phyloP scores from a whole-genome alignment of 2,888 invertebrate species.

The Drosophila differens region DNA sequence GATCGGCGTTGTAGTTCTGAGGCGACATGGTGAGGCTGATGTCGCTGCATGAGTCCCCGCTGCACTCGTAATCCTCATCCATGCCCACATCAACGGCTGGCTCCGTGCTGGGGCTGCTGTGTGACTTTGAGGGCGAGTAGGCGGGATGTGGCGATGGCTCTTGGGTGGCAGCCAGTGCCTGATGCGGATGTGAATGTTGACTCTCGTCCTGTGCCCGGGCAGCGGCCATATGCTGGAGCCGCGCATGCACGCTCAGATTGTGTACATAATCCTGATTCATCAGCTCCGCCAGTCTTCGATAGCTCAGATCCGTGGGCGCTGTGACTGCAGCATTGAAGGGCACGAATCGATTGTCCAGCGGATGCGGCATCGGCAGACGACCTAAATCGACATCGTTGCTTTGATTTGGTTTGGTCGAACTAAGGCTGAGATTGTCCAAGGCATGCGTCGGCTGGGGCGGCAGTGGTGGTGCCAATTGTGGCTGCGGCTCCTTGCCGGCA shows the following conservation, averaged over 20 bases:
- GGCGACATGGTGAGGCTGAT: conserved; percentile 85
- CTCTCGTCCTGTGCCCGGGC: conserved; percentile 49
- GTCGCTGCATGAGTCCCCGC: conserved; percentile 85
- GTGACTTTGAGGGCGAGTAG: conserved; percentile 64
- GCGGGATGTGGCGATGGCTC: conserved; percentile 27
- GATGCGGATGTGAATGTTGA: conserved; percentile 34
- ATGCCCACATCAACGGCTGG: conserved; percentile 80
- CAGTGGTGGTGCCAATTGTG: conserved; percentile 15
- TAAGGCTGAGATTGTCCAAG: conserved; percentile 49
- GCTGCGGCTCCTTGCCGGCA: conserved; percentile 47
- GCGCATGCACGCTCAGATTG: conserved; percentile 74
- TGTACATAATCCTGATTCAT: conserved; percentile 79
- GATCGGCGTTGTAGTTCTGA: conserved; percentile 76
- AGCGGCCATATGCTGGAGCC: conserved; percentile 66
- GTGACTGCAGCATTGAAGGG: conserved; percentile 62
- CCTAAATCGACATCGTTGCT: conserved; percentile 43
- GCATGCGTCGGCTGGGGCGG: conserved; percentile 52
- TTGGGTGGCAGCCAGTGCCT: conserved; percentile 8
- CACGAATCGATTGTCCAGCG: conserved; percentile 75
- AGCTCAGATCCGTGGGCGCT: conserved; percentile 65
- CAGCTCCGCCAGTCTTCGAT: conserved; percentile 69
- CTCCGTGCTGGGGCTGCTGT: conserved; percentile 55
- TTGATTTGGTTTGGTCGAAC: conserved; percentile 39
- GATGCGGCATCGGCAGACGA: conserved; percentile 52
- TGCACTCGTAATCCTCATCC: conserved; percentile 84